phyloP scores from a whole-genome alignment of 2,888 invertebrate species.

The Drosophila longiperda region DNA sequence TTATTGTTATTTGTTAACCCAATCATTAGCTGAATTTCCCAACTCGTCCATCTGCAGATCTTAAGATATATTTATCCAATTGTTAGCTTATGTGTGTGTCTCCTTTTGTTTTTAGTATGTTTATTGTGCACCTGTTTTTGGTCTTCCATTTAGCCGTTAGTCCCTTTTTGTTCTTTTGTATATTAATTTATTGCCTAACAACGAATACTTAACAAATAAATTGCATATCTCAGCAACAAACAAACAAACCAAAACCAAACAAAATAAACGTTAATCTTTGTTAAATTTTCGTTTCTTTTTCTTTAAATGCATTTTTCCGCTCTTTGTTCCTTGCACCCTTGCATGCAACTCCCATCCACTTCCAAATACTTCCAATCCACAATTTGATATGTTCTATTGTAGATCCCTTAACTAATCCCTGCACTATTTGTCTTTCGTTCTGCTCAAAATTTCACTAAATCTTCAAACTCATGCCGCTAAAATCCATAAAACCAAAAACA shows the following conservation, averaged over 20 bases:
- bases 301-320: conserved; percentile 38
- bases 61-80: conserved; percentile 36
- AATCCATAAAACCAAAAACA: conserved; percentile 47
- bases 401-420: conserved; percentile 56
- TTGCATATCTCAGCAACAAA: conserved; percentile 24
- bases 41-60: not conserved
- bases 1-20: conserved; percentile 21
- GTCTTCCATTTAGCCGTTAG: conserved; percentile 39
- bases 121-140: conserved; percentile 21
- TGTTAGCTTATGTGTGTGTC: conserved; percentile 23
- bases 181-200: conserved; percentile 51
- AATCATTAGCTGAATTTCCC: conserved; percentile 25
- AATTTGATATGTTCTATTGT: conserved; percentile 22
- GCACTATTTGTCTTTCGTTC: conserved; percentile 31
- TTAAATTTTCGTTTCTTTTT: conserved; percentile 49
- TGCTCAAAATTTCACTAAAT: conserved; percentile 59
- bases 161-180: conserved; percentile 44
- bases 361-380: conserved; percentile 6
- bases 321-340: conserved; percentile 30
- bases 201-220: conserved; percentile 39
- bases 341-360: conserved; percentile 28
- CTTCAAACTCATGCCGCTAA: conserved; percentile 65
- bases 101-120: conserved; percentile 18
- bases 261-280: conserved; percentile 26
- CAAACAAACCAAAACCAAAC: conserved; percentile 18